Percentiles rank a stretch among this genome's conserved stretches.
These are phyloP conservation scores for Choloepus hoffmanni DNA, from an alignment of 2,113 vertebrate species.

Conservation along the genomic window DNA sequence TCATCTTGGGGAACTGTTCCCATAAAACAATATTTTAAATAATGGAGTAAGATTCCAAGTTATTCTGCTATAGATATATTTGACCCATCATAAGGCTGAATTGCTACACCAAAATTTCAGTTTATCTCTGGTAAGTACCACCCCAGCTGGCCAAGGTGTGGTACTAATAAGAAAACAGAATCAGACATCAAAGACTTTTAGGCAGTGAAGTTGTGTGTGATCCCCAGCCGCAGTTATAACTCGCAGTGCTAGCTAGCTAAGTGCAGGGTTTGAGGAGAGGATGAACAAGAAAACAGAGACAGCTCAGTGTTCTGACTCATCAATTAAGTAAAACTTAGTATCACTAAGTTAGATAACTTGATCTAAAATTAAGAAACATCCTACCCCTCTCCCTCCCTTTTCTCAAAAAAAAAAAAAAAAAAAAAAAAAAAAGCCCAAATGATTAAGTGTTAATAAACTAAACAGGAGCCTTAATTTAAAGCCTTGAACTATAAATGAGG, in stretches of 20 bases:
- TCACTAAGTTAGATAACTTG: neutral
- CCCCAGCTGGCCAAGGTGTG: neutral
- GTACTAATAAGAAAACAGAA: neutral
- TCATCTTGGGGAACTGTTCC: neutral
- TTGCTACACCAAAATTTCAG: constrained; percentile 23
- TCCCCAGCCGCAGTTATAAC: neutral
- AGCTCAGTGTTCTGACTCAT: neutral
- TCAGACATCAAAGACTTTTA: neutral
- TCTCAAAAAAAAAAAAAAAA: neutral
- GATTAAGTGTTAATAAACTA: constrained; percentile 6
- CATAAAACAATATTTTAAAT: constrained; percentile 60
- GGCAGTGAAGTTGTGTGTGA: neutral
- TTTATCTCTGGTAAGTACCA: neutral
- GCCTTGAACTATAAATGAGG: constrained; percentile 21
- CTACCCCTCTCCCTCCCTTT: neutral
- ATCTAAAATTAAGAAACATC: neutral
- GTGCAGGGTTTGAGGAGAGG: neutral
- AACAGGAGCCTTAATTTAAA: constrained; percentile 39
- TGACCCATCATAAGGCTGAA: neutral
- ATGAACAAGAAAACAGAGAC: neutral
- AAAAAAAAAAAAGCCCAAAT: neutral
- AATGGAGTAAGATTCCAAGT: constrained; percentile 32
- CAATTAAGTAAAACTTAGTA: neutral
- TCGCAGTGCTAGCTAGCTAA: neutral
- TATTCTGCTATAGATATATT: constrained; percentile 18